Evolutionary conservation across 2,888 invertebrate genomes (phyloP), one percentile per base, ranked within the genome.

Genomic region (Chrysomela aeneicollis): DNA sequence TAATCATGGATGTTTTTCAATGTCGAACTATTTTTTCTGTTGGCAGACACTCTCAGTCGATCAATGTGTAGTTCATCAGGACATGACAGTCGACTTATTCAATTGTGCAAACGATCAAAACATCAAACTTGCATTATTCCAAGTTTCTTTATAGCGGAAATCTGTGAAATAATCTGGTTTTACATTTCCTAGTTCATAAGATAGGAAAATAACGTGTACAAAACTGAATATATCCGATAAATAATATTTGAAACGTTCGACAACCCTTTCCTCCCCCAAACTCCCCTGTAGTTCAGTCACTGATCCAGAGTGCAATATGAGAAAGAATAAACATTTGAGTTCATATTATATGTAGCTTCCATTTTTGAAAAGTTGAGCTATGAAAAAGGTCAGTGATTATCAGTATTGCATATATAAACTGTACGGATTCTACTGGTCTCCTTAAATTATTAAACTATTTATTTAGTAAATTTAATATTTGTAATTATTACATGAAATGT

Each of bases 371-470:
- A 42, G 50, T 64, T 46, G 37, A 52, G 42, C 32, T 58, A 50
- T 55, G 18, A 59, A 55, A 69, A 73, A 64, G 80, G 80, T 81
- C 80, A 81, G 80, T 81, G 78, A 79, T 78, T 79, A 77, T 80
- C 81, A 81, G 81, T 81, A 80, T 81, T 81, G 73, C 59, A 63
- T 67, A 70, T n/a, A n/a, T 42, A 42, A 42, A 42, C 22, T 42
- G 12, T 54, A 37, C 35, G 42, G 42, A 70, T 71, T 73, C 68
- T 74, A 73, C 77, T 78, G 79, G 78, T 79, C 79, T 78, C 77
- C 50, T 72, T 79, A 77, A 78, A 77, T 79, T 78, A 77, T 78
- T 79, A n/a, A n/a, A n/a, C 78, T 75, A 80, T 80, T 80, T 81
- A 79, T 79, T 79, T 74, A 77, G 75, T 77, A 75, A 72, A 77